Percentiles rank a stretch among this genome's conserved stretches.
Conservation (phyloP, 2,113 vertebrate species). For the Cephalopholis sonnerati region DNA sequence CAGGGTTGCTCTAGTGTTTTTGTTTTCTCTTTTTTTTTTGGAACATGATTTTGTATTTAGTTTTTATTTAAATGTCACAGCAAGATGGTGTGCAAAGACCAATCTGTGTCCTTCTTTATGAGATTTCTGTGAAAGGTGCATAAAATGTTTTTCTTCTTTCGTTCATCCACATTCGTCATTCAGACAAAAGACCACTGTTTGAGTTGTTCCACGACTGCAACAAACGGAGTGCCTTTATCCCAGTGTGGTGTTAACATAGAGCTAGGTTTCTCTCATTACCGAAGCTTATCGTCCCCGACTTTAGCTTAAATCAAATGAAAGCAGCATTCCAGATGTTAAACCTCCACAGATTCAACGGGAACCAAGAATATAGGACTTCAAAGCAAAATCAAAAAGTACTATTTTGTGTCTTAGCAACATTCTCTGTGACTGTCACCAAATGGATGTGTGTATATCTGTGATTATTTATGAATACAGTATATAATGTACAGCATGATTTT, state of each 20-base stretch:
- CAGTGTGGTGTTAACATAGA: slow-evolving; percentile 40
- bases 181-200: slow-evolving; percentile 63
- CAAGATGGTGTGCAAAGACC: slow-evolving; percentile 37
- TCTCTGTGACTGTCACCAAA: slow-evolving; percentile 81
- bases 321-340: slow-evolving; percentile 73
- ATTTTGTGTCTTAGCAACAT: slow-evolving; percentile 76
- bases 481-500: slow-evolving; percentile 95
- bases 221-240: slow-evolving; percentile 83
- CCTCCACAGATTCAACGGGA: slow-evolving; percentile 49
- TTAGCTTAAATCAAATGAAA: slow-evolving; percentile 27
- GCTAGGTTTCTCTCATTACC: slow-evolving; percentile 30
- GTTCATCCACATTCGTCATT: slow-evolving; percentile 40
- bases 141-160: slow-evolving; percentile 11
- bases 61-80: slow-evolving; percentile 65
- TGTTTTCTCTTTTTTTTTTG: background rate
- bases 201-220: slow-evolving; percentile 61
- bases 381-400: slow-evolving; percentile 58
- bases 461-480: slow-evolving; percentile 89
- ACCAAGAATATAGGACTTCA: slow-evolving; percentile 48
- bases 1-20: slow-evolving; percentile 5
- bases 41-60: slow-evolving; percentile 26
- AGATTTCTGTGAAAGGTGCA: slow-evolving; percentile 56
- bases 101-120: slow-evolving; percentile 47
- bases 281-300: slow-evolving; percentile 30
- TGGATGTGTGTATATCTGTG: slow-evolving; percentile 92